These are phyloP conservation scores for Polydesmus complanatus DNA, from an alignment of 2,888 invertebrate species.

Conservation along the genomic window DNA sequence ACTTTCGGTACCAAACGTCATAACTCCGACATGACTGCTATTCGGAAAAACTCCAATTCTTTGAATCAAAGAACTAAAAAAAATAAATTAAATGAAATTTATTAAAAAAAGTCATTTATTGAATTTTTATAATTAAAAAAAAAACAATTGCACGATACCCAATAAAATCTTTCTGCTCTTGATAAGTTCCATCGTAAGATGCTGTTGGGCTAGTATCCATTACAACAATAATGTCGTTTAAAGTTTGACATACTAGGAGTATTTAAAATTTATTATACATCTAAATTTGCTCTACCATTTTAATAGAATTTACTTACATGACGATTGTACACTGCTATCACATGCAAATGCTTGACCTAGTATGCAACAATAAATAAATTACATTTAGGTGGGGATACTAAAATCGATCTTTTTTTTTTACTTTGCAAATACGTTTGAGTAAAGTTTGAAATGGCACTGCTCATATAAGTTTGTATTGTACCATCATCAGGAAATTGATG, in stretches of 20 bases:
- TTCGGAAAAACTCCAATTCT: not conserved
- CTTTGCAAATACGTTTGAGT: not conserved
- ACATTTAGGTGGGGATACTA: no score
- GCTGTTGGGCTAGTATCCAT: slow-evolving; percentile 1
- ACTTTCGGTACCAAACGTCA: not conserved
- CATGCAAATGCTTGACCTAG: not conserved
- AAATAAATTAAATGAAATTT: not conserved
- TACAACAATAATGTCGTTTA: slow-evolving; percentile 8
- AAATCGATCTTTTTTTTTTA: not conserved
- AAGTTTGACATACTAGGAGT: slow-evolving; percentile 4
- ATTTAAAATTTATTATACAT: no score
- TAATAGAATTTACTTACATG: not conserved
- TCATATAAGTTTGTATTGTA: not conserved
- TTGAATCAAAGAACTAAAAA: not conserved
- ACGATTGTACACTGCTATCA: not conserved
- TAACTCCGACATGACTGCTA: slow-evolving; percentile 6
- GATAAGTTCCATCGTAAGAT: slow-evolving; percentile 7
- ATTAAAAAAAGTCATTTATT: not conserved
- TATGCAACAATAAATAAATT: not conserved
- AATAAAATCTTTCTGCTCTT: slow-evolving; percentile 10
- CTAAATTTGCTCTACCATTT: not conserved
- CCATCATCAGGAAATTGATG: not conserved
- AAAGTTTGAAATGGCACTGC: slow-evolving; percentile 1
- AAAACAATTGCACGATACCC: slow-evolving; percentile 2
- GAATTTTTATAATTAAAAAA: no score